These are phyloP conservation scores for Propithecus perrieri DNA, from an alignment of 2,797 vertebrate species.

Conservation along the genomic window DNA sequence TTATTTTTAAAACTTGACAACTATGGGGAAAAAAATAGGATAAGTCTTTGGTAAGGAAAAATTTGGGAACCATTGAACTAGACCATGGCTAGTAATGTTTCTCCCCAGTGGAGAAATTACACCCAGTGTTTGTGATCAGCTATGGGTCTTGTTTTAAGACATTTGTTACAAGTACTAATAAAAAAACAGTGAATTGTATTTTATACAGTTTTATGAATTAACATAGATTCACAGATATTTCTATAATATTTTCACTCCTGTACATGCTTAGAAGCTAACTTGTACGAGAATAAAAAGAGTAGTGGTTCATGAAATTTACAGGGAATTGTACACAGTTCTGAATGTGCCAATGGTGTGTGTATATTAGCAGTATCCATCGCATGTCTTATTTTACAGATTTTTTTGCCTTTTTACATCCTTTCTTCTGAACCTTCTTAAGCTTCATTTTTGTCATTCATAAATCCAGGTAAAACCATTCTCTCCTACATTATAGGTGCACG, in stretches of 20 bases:
- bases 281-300: background rate
- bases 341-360: background rate
- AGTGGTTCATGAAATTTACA: background rate
- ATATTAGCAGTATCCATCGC: background rate
- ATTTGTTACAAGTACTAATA: background rate
- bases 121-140: background rate
- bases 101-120: too few species aligned
- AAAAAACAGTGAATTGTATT: background rate
- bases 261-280: conserved; percentile 5
- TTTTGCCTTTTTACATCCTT: background rate
- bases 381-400: background rate
- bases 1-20: background rate
- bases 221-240: background rate
- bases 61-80: background rate
- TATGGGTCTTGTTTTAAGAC: background rate
- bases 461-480: background rate
- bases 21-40: background rate
- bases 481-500: background rate
- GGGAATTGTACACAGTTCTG: background rate
- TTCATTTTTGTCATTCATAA: background rate
- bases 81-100: too few species aligned
- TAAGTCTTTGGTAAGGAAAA: background rate
- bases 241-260: background rate
- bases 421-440: background rate
- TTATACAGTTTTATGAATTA: background rate